Conservation (phyloP, 2,113 vertebrate species). For the Tachysurus vachellii region DNA sequence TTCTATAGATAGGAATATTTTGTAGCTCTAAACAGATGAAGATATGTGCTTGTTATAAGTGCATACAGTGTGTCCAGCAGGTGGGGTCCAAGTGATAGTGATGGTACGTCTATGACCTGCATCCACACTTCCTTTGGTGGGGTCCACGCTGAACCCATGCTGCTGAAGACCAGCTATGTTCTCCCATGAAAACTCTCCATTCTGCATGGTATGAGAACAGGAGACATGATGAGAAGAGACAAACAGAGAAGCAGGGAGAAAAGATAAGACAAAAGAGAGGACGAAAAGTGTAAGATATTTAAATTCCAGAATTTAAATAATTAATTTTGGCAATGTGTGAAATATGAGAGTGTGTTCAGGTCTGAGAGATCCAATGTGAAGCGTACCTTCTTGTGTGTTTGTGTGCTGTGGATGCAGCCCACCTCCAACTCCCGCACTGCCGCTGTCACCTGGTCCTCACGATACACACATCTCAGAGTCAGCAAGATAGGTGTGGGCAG, state of each 20-base stretch:
- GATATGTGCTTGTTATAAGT: background rate
- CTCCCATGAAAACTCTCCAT: slow-evolving; percentile 77
- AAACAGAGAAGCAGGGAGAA: background rate
- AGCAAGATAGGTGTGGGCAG: slow-evolving; percentile 74
- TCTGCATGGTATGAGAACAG: slow-evolving; percentile 59
- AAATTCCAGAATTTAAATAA: background rate
- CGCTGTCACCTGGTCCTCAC: slow-evolving; percentile 57
- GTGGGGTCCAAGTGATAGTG: slow-evolving; percentile 82
- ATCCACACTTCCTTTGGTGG: slow-evolving; percentile 71
- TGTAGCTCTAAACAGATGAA: background rate
- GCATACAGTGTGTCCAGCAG: slow-evolving; percentile 71
- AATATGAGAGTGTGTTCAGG: background rate
- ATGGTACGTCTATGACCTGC: slow-evolving; percentile 71
- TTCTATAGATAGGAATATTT: background rate
- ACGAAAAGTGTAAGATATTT: background rate
- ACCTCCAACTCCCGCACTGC: slow-evolving; percentile 78
- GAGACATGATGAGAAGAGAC: background rate
- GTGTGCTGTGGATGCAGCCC: slow-evolving; percentile 77
- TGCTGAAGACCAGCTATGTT: slow-evolving; percentile 65
- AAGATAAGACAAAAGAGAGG: background rate
- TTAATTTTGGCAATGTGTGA: background rate
- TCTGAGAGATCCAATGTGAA: background rate
- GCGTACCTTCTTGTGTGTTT: slow-evolving; percentile 76
- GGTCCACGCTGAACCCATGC: slow-evolving; percentile 79
- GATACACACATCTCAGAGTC: slow-evolving; percentile 68